phyloP scores from a whole-genome alignment of 2,113 vertebrate species.

The Pampusana beccarii region DNA sequence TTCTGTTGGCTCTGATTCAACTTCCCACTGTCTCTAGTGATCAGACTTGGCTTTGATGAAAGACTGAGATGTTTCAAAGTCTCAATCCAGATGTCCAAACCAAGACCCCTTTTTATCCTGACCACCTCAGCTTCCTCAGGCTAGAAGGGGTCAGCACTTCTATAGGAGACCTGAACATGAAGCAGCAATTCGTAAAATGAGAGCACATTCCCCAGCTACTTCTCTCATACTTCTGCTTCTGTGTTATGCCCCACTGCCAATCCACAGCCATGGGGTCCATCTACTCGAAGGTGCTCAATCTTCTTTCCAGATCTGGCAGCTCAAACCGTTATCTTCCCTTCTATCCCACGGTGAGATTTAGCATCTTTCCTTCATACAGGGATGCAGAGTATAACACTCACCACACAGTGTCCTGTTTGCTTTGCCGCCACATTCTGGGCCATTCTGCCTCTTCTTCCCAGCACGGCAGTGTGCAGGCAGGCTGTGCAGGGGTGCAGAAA shows the following conservation, averaged over 20 bases:
- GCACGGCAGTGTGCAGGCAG: fast-evolving
- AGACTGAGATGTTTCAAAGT: neutral
- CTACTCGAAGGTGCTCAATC: neutral
- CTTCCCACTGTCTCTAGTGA: neutral
- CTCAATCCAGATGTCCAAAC: neutral
- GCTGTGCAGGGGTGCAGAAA: neutral
- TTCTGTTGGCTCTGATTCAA: neutral
- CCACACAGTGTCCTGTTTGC: fast-evolving
- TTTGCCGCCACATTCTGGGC: neutral
- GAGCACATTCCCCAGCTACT: neutral
- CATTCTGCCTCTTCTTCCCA: neutral
- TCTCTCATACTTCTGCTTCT: neutral
- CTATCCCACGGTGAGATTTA: neutral
- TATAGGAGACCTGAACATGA: neutral
- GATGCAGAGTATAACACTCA: neutral
- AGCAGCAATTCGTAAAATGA: neutral
- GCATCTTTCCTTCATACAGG: neutral
- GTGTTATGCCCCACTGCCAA: fast-evolving
- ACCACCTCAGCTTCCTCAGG: neutral
- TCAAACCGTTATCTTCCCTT: neutral
- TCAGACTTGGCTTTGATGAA: neutral
- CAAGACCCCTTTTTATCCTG: neutral
- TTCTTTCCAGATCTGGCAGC: neutral
- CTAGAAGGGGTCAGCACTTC: neutral
- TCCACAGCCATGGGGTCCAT: neutral